A percentile compares a stretch with the other conserved stretches of the same genome.
phyloP scores from a whole-genome alignment of 2,888 invertebrate genomes.

The Omphaloscelis lunosa region DNA sequence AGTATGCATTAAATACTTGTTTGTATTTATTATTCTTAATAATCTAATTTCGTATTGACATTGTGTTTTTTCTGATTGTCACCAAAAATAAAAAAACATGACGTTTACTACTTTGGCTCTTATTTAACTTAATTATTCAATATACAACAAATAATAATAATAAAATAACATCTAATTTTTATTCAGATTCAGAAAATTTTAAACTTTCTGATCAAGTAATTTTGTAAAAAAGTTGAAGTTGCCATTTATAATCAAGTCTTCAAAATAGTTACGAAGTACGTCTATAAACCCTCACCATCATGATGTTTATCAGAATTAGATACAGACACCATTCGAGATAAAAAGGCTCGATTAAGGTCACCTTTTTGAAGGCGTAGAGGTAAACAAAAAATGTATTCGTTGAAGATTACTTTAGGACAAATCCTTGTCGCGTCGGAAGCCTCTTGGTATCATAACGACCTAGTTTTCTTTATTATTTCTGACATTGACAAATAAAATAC shows the following conservation, averaged over 20 bases:
- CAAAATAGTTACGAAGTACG: neutral
- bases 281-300: neutral
- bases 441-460: neutral
- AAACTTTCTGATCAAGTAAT: neutral
- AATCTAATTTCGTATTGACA: no score
- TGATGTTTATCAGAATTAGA: constrained; percentile 14
- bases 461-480: neutral
- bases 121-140: no score
- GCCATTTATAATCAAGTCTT: neutral
- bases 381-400: neutral
- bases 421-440: neutral
- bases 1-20: no score
- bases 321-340: constrained; percentile 2
- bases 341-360: constrained; percentile 23
- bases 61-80: no score
- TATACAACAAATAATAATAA: no score
- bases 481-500: neutral
- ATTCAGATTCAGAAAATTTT: no score
- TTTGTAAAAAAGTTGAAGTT: neutral
- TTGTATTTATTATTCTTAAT: no score
- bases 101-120: no score
- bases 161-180: no score
- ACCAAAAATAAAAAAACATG: no score
- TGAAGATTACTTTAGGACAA: constrained; percentile 7
- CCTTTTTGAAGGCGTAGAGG: constrained; percentile 5